Base-by-base conservation (phyloP, 2,113 vertebrate species). In the Pygoscelis antarcticus region DNA sequence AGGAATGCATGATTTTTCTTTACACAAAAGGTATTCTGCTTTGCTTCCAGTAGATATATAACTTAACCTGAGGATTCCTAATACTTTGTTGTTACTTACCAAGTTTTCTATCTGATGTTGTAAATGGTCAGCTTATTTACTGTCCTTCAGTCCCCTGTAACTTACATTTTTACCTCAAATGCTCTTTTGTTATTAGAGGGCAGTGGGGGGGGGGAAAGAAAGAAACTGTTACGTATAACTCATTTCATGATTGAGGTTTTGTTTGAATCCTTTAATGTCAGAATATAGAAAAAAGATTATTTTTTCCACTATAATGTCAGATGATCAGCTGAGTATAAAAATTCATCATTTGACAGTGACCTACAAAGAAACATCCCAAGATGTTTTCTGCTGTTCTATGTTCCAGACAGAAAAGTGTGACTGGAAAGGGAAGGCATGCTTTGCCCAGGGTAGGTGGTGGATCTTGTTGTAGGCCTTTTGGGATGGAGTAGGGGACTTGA, bases 361-460 rank as follows among this genome's bases (percentile, higher is more conserved):
- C 49, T 69, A 29, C 32, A 66, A 44, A 46, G 61, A 62, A 62
- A 15, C 12, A 23, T 84, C 17, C 20, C 16, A 13, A 80, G 32
- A 16, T 52, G 26, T 36, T 60, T 85, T 58, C 40, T 71, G 36
- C 27, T 77, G 9, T 49, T 65, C 38, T 82, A 5, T 0, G 1
- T 70, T 82, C 52, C 36, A 82, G 30, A 46, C 16, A 54, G 62
- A 65, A 23, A 46, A 36, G 9, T 0, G 1, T 22, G n/a, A 65
- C 46, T 70, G 75, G 20, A 69, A 76, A 60, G 34, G 27, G 34
- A n/a, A 75, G 42, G 27, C 44, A 40, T 9, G 2, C 18, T 27
- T 74, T 0, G 0, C 21, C 27, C 25, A 34, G 19, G 10, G 15
- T 21, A 25, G 16, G 30, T 34, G 7, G 10, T 62, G 38, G 26